These are phyloP conservation scores for Mobula hypostoma DNA, from an alignment of 2,113 vertebrate genomes.

Conservation along the genomic window DNA sequence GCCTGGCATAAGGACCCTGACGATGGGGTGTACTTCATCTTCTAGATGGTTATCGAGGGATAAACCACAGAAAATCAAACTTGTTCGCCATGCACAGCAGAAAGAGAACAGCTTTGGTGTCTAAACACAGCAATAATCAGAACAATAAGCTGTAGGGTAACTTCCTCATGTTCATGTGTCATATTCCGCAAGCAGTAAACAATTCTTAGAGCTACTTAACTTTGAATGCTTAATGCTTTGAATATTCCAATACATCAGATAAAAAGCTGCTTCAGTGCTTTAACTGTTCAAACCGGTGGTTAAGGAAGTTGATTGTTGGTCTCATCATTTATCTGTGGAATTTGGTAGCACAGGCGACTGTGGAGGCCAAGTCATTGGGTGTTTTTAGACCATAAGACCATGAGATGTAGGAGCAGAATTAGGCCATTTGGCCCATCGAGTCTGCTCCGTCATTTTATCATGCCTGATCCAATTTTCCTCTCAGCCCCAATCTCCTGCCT, in stretches of 20 bases:
- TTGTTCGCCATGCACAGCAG: background rate
- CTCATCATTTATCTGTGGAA: background rate
- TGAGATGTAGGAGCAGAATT: too few species aligned
- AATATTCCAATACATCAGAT: background rate
- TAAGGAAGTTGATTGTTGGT: background rate
- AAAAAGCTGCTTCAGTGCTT: background rate
- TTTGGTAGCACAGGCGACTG: too few species aligned
- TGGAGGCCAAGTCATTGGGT: too few species aligned
- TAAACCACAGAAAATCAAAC: background rate
- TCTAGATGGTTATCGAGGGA: background rate
- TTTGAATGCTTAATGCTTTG: background rate
- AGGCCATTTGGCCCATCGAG: too few species aligned
- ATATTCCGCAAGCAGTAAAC: background rate
- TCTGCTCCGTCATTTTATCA: too few species aligned
- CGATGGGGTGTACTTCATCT: background rate
- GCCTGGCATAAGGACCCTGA: background rate
- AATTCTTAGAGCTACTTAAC: background rate
- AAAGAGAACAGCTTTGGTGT: background rate
- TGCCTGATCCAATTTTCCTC: too few species aligned
- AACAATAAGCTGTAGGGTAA: background rate
- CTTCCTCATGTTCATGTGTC: background rate
- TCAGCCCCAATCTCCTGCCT: too few species aligned
- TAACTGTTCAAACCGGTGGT: background rate
- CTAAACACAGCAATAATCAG: background rate
- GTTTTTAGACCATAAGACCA: too few species aligned